Evolutionary conservation across 1,140 invertebrate genomes (phyloP), one percentile per base, ranked within the genome.

Genomic region (Diuraphis noxia): DNA sequence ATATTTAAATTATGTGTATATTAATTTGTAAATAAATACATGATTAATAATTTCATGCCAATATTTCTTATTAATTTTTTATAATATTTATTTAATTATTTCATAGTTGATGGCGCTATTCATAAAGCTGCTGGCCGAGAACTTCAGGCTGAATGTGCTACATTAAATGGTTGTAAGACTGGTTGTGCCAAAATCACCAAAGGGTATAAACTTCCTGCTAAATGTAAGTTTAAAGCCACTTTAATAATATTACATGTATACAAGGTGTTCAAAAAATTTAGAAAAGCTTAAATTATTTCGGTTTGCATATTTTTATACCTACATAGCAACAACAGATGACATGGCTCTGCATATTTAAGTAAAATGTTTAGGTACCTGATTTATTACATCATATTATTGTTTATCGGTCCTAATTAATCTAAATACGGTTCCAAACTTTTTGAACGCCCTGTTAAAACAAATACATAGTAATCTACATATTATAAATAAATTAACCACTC

Each of bases 161-260:
- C 95, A 7, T 94, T 98, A 21, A 94, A 95, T 91, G 97, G 97
- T 30, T 98, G 97, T 94, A 93, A 94, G 23, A 96, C 96, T 49
- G 97, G 97, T 43, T 95, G 97, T 92, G 97, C 97, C n/a, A 97
- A 96, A 94, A 95, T 97, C 81, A 97, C 97, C 30, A 96, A 96
- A 79, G 97, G 96, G 38, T 98, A 98, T 93, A 95, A 95, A 92
- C 94, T 98, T 40, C 97, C 97, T 79, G 95, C 97, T n/a, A 96
- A 95, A 95, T 95, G 96, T 96, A 93, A 94, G 94, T 82, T 43
- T 3, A 63, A n/a, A 63, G n/a, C 4, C 30, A 2, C 30, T n/a
- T 63, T 63, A n/a, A 30, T 30, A 63, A 10, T 63, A 63, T n/a
- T 63, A n/a, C 25, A 63, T 63, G 30, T 63, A 21, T 49, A 49